Evolutionary conservation across 2,797 vertebrate genomes (phyloP).

Genomic region (Steatocranus sp.): DNA sequence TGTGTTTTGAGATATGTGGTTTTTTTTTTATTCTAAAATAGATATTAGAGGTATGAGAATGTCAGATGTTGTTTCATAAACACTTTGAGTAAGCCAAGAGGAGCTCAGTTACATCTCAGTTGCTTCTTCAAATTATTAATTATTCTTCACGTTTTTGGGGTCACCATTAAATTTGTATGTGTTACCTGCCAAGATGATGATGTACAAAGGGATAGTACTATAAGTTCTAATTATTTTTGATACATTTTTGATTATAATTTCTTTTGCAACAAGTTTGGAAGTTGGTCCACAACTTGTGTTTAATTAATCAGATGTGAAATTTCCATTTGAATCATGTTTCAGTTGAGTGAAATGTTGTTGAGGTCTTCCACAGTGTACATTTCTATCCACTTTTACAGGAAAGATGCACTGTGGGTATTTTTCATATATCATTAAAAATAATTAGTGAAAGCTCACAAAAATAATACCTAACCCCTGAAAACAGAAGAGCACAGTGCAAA

Average conservation of each 20-base stretch:
- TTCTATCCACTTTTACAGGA: neutral
- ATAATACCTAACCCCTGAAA: neutral
- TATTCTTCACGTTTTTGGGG: neutral
- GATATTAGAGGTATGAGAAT: neutral
- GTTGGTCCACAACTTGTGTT: neutral
- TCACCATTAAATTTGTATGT: neutral
- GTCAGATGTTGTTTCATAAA: neutral
- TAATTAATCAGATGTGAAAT: neutral
- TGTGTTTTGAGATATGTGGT: neutral
- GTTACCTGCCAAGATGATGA: neutral
- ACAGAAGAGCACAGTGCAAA: neutral
- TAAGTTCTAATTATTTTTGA: neutral
- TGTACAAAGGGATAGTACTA: neutral
- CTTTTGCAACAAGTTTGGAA: neutral
- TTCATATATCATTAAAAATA: neutral
- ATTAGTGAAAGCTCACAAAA: neutral
- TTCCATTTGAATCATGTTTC: neutral
- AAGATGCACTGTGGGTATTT: neutral
- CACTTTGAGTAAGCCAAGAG: neutral
- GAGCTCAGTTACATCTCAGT: neutral
- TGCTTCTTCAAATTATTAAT: neutral
- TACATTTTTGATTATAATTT: neutral
- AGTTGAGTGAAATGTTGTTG: neutral
- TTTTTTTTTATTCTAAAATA: neutral
- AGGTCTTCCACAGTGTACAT: neutral